Percentiles rank a stretch among this genome's conserved stretches.
phyloP scores from a whole-genome alignment of 2,113 vertebrate species.

The Corythoichthys haematopterus region DNA sequence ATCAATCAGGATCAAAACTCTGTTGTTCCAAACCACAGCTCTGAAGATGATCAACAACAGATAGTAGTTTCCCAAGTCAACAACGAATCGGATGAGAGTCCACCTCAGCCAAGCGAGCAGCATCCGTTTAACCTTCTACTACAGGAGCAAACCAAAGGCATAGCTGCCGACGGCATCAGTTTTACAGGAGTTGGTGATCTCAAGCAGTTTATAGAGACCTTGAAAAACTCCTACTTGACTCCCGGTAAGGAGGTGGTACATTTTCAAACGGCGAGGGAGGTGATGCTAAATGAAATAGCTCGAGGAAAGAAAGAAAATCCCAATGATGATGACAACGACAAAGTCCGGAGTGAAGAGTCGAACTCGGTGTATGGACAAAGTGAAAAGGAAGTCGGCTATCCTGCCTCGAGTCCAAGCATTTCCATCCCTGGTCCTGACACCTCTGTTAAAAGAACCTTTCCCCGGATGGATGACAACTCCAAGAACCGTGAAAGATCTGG shows the following conservation, averaged over 20 bases:
- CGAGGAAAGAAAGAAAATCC: not conserved
- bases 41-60: not conserved
- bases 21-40: not conserved
- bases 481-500: not conserved
- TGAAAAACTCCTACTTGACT: conserved; percentile 43
- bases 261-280: conserved; percentile 36
- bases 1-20: conserved; percentile 14
- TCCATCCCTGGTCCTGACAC: not conserved
- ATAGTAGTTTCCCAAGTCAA: conserved; percentile 4
- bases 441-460: conserved; percentile 5
- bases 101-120: conserved; percentile 4
- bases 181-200: conserved; percentile 33
- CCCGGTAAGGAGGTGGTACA: conserved; percentile 23
- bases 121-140: conserved; percentile 33
- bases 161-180: conserved; percentile 7
- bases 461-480: not conserved
- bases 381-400: conserved; percentile 9
- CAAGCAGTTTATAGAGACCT: conserved; percentile 25
- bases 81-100: conserved; percentile 1
- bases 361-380: not conserved
- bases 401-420: conserved; percentile 18
- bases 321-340: conserved; percentile 8
- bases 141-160: conserved; percentile 9
- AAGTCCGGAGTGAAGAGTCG: conserved; percentile 10
- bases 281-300: conserved; percentile 5